These are phyloP conservation scores for Platalea minor DNA, from an alignment of 2,797 vertebrate species.

Conservation along the genomic window DNA sequence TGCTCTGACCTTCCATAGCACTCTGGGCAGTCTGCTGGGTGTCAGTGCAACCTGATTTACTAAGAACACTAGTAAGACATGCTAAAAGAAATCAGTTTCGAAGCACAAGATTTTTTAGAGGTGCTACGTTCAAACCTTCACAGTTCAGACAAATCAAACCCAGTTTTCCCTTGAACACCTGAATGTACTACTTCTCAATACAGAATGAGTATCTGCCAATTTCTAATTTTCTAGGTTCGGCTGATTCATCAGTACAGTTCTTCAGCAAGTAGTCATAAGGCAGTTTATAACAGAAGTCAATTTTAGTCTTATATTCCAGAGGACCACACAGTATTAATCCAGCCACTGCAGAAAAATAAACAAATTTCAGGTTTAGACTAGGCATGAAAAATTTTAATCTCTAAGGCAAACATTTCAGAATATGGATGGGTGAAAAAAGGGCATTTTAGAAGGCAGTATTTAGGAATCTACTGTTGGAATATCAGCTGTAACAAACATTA, in stretches of 20 bases:
- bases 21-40: neutral
- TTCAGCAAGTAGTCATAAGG: constrained; percentile 3
- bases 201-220: neutral
- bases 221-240: constrained; percentile 18
- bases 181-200: neutral
- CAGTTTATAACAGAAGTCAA: neutral
- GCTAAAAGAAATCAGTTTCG: neutral
- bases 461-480: neutral
- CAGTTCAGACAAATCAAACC: constrained; percentile 1
- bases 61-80: neutral
- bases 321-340: neutral
- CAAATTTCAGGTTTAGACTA: neutral
- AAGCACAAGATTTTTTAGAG: neutral
- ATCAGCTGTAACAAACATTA: neutral
- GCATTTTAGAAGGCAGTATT: neutral
- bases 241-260: constrained; percentile 7
- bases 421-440: neutral
- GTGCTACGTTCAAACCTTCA: constrained; percentile 10
- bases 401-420: neutral
- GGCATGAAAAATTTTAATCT: neutral
- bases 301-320: neutral
- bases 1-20: neutral
- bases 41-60: neutral
- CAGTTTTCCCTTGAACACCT: neutral
- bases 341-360: neutral